These are phyloP conservation scores for Isaurus tuberculatus DNA, from an alignment of 92 coral and sea anemone species.

Conservation along the genomic window DNA sequence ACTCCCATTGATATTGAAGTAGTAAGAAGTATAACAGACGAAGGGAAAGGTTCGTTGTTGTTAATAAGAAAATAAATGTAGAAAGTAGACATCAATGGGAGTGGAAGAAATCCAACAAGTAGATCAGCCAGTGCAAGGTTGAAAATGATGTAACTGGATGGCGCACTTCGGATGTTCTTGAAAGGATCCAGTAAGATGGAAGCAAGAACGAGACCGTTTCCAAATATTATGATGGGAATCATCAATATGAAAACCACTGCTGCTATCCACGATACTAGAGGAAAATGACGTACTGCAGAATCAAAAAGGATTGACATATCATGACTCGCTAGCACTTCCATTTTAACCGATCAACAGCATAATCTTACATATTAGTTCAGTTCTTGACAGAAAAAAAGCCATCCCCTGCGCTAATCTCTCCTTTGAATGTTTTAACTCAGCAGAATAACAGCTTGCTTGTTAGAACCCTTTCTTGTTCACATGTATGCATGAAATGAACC, in stretches of 20 bases:
- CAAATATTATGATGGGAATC: not conserved
- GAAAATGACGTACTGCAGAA: no score
- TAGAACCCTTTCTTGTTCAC: no score
- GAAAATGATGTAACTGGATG: not conserved
- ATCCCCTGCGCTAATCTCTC: no score
- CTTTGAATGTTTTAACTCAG: no score
- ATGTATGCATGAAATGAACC: no score
- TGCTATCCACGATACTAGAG: not conserved
- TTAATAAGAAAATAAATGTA: not conserved
- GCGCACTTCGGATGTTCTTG: not conserved
- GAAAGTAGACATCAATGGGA: not conserved
- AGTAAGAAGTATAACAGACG: not conserved
- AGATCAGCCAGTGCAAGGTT: not conserved
- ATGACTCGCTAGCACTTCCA: no score
- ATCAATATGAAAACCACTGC: not conserved
- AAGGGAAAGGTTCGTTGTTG: not conserved
- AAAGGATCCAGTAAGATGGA: not conserved
- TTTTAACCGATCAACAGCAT: no score
- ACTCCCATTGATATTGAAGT: not conserved
- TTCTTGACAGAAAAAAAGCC: no score
- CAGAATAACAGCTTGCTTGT: no score
- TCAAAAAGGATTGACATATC: no score
- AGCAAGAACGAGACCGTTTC: not conserved
- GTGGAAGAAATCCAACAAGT: not conserved
- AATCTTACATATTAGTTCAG: no score